phyloP scores from a whole-genome alignment of 1,140 invertebrate genomes.

The Leptinotarsa undecemlineata region DNA sequence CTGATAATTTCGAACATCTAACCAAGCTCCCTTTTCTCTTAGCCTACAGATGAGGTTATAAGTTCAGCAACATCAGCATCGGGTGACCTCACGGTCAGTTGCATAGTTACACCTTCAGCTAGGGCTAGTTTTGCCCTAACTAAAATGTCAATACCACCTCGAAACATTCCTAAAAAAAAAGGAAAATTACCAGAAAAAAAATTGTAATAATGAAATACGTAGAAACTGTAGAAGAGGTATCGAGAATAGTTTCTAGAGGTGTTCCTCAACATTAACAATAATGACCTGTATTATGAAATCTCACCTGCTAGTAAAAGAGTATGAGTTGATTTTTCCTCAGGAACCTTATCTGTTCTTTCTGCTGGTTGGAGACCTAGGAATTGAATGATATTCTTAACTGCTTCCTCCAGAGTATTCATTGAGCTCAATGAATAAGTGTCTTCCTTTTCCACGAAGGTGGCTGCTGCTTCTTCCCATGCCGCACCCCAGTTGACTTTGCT shows the following conservation, averaged over 20 bases:
- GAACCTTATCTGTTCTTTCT: constrained; percentile 83
- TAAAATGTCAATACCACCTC: constrained; percentile 87
- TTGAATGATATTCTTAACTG: constrained; percentile 83
- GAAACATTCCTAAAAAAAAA: constrained; percentile 72
- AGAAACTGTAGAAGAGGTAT: too few relatives aligned
- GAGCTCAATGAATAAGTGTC: constrained; percentile 88
- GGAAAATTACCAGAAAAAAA: not conserved
- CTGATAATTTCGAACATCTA: not conserved
- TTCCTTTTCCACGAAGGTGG: constrained; percentile 74
- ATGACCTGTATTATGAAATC: too few relatives aligned
- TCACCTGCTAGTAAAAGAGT: constrained; percentile 75
- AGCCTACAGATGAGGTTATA: constrained; percentile 83
- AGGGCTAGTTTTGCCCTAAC: constrained; percentile 83
- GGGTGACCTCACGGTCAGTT: constrained; percentile 67
- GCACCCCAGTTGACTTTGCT: constrained; percentile 79
- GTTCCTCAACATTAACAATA: not conserved
- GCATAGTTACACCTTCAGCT: constrained; percentile 76
- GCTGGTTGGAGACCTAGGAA: constrained; percentile 89
- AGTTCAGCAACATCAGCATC: constrained; percentile 79
- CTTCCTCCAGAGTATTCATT: constrained; percentile 80
- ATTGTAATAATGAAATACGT: too few relatives aligned
- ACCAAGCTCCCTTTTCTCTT: constrained; percentile 49
- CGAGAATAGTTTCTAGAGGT: too few relatives aligned
- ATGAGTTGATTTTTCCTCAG: constrained; percentile 82
- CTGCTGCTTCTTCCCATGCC: constrained; percentile 69